phyloP scores from a whole-genome alignment of 2,888 invertebrate species.

The Nymphalis urticae region DNA sequence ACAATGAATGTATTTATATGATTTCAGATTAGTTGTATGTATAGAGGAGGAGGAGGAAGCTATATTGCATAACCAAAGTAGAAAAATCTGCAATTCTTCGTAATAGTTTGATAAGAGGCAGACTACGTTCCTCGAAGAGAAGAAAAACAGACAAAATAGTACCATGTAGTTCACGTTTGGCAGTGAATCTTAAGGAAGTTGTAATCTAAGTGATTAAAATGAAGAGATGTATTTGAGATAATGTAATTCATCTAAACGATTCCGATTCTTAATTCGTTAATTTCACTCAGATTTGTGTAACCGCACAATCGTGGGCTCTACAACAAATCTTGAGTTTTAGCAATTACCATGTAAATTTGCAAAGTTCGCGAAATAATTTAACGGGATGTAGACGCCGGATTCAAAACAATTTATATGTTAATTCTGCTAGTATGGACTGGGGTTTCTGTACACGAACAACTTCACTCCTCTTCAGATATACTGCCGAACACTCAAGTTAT shows the following conservation, averaged over 20 bases:
- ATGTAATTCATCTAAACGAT: constrained; percentile 53
- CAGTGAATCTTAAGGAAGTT: too few relatives aligned
- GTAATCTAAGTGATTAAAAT: too few relatives aligned
- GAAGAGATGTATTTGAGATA: background rate
- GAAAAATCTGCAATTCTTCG: too few relatives aligned
- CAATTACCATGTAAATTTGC: constrained; percentile 81
- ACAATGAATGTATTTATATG: background rate
- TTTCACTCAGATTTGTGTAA: constrained; percentile 66
- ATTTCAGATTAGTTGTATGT: too few relatives aligned
- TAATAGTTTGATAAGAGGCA: too few relatives aligned
- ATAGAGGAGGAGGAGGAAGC: too few relatives aligned
- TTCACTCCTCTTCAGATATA: constrained; percentile 41
- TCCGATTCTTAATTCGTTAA: constrained; percentile 61
- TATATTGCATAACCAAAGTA: too few relatives aligned
- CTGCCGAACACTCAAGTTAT: constrained; percentile 35
- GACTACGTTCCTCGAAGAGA: too few relatives aligned
- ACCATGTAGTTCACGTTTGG: too few relatives aligned
- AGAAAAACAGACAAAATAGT: too few relatives aligned
- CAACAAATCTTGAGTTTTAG: constrained; percentile 81
- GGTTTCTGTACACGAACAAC: constrained; percentile 51
- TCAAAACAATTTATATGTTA: constrained; percentile 81
- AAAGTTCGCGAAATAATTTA: constrained; percentile 81
- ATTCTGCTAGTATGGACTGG: constrained; percentile 72
- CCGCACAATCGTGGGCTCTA: constrained; percentile 74
- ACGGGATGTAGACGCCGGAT: constrained; percentile 74